Evolutionary conservation across 2,113 vertebrate genomes (phyloP), one percentile per base, ranked within the genome.

Genomic region (Cygnus atratus): DNA sequence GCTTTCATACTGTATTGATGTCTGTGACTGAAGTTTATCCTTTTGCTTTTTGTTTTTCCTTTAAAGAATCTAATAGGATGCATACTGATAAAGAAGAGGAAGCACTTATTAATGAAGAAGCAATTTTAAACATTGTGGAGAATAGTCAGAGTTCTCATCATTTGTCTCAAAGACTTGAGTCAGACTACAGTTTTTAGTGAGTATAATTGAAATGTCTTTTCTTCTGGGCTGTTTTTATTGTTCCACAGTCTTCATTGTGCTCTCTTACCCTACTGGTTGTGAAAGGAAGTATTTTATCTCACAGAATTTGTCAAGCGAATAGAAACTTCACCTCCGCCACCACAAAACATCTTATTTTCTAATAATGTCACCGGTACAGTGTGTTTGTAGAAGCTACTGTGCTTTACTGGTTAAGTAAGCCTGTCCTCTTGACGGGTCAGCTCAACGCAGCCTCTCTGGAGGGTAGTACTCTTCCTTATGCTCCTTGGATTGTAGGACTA

Each of bases 51-150:
- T 61, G n/a, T 75, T 88, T 90, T 96, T 76, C 41, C 76, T 81
- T 89, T 95, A 88, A 98, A 99, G 98, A 95, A 89, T 89, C 93
- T 11, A 84, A 33, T 80, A 97, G 84, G 82, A 96, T 84, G 81
- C 84, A 91, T 66, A 78, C 84, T 66, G 97, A 96, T 93, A 95
- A 98, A 87, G 96, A 97, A 66, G 98, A 99, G 62, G 99, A 99
- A 95, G 98, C 99, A 25, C 88, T 99, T 78, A 98, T 99, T 95
- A 99, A 99, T 92, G 99, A 99, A 97, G 99, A 99, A 98, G 99
- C 99, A 90, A 99, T 99, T 98, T 97, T 99, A 97, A 99, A 98
- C 93, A 98, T 99, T 88, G 98, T 99, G 97, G 99, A 99, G 97
- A 99, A 92, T 72, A 99, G 99, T 98, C 99, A 99, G 97, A 98